Conservation (phyloP, 2,113 vertebrate species). For the Entelurus aequoreus region DNA sequence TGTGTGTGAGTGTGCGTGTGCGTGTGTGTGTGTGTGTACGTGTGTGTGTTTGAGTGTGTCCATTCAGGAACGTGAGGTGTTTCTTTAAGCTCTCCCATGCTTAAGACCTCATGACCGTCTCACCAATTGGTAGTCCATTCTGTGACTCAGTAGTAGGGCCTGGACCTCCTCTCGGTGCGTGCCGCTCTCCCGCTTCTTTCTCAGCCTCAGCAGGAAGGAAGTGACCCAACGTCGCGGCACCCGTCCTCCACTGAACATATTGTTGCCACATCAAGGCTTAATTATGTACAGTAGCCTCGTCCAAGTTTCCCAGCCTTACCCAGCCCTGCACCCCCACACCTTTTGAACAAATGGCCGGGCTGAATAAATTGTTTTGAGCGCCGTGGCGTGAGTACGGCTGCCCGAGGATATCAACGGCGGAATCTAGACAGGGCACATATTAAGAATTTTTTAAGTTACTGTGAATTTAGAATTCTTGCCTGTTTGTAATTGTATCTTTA, state of each 20-base stretch:
- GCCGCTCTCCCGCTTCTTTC: constrained; percentile 61
- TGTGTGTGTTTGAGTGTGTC: not conserved
- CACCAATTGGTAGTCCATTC: not conserved
- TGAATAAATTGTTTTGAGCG: constrained; percentile 62
- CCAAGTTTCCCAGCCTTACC: constrained; percentile 61
- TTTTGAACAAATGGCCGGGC: constrained; percentile 60
- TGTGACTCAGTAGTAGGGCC: constrained; percentile 33
- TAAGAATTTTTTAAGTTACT: constrained; percentile 37
- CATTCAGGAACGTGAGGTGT: constrained; percentile 44
- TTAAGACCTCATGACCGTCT: constrained; percentile 17
- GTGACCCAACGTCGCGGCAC: constrained; percentile 57
- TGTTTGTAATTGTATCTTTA: no score
- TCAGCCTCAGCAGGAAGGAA: constrained; percentile 67
- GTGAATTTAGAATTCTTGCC: not conserved
- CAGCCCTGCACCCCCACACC: constrained; percentile 48
- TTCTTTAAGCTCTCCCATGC: constrained; percentile 60
- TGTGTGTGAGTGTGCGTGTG: constrained; percentile 34
- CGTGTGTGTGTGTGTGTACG: constrained; percentile 25
- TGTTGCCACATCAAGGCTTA: constrained; percentile 72
- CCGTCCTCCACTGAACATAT: constrained; percentile 61
- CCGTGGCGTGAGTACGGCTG: constrained; percentile 61
- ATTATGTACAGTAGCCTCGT: constrained; percentile 59
- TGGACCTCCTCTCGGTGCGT: constrained; percentile 30
- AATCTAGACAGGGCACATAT: constrained; percentile 64
- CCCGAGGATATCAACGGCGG: constrained; percentile 49